A percentile compares a stretch with the other conserved stretches of the same genome.
Conservation (phyloP, 2,888 invertebrate species). For the Drosophila falleni region DNA sequence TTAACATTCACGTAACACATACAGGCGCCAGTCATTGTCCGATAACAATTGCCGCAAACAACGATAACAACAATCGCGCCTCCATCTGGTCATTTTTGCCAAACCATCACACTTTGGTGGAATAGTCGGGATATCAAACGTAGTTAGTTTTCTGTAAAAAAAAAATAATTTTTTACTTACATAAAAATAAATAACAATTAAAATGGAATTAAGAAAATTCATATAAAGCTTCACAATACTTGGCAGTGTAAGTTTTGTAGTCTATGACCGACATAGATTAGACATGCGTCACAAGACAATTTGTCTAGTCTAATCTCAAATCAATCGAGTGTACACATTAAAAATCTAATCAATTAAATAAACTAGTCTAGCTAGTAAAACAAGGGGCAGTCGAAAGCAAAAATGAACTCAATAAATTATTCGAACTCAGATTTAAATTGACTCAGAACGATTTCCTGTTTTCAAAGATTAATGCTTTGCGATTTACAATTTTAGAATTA, state of each 20-base stretch:
- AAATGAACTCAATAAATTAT: constrained; percentile 18
- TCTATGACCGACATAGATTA: constrained; percentile 27
- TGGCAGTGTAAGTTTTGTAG: neutral
- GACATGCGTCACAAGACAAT: constrained; percentile 17
- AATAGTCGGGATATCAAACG: neutral
- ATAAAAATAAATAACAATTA: neutral
- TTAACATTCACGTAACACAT: constrained; percentile 24
- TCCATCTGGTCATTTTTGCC: constrained; percentile 18
- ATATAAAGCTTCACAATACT: neutral
- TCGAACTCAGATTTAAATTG: constrained; percentile 4
- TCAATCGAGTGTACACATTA: neutral
- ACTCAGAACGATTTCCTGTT: neutral
- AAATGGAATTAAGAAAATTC: neutral
- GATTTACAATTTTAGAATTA: neutral
- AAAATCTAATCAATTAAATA: constrained; percentile 21
- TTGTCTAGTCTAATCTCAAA: constrained; percentile 46
- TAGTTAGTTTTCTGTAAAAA: constrained; percentile 32
- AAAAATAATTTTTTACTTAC: constrained; percentile 5
- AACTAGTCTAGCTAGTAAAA: constrained; percentile 27
- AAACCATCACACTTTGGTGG: neutral
- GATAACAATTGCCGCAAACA: constrained; percentile 21
- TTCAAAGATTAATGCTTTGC: neutral
- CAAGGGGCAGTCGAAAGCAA: neutral
- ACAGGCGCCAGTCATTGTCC: constrained; percentile 43
- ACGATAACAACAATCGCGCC: constrained; percentile 15